A percentile compares a stretch with the other conserved stretches of the same genome.
These are phyloP conservation scores for Oscheius sp. DNA, from an alignment of 2,888 invertebrate species.

Conservation along the genomic window DNA sequence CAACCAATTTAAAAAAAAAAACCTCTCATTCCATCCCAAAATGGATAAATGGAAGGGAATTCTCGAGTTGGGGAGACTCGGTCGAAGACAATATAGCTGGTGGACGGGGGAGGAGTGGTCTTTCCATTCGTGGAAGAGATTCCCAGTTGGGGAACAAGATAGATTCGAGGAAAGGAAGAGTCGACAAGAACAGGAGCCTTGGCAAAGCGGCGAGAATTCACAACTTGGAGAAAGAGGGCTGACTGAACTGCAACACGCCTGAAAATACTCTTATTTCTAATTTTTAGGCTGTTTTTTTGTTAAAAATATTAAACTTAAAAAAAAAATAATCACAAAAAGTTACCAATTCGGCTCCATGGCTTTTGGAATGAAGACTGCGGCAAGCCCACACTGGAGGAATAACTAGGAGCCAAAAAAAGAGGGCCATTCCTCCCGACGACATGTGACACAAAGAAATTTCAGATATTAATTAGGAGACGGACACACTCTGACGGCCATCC, in stretches of 20 bases:
- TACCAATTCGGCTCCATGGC: conserved; percentile 3
- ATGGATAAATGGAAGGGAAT: background rate
- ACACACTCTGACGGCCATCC: background rate
- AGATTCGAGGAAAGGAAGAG: conserved; percentile 35
- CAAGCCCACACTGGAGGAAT: background rate
- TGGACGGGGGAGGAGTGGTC: conserved; percentile 17
- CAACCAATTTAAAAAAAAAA: background rate
- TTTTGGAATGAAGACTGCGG: background rate
- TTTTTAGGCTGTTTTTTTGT: too few species aligned
- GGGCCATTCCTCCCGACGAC: background rate
- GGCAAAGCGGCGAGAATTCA: conserved; percentile 48
- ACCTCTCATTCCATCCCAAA: conserved; percentile 14
- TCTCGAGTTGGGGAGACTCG: conserved; percentile 24
- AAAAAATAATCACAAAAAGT: background rate
- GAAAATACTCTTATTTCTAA: conserved; percentile 8
- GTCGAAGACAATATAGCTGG: conserved; percentile 15
- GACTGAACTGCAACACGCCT: conserved; percentile 47
- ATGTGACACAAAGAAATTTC: background rate
- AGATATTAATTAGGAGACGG: conserved; percentile 17
- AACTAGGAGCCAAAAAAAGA: background rate
- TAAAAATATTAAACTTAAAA: too few species aligned
- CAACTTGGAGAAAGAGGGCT: conserved; percentile 39
- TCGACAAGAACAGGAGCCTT: conserved; percentile 40
- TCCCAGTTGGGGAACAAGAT: conserved; percentile 14
- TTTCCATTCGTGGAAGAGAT: conserved; percentile 2